Conservation (phyloP, 2,797 vertebrate species). For the Poecilia velifera region DNA sequence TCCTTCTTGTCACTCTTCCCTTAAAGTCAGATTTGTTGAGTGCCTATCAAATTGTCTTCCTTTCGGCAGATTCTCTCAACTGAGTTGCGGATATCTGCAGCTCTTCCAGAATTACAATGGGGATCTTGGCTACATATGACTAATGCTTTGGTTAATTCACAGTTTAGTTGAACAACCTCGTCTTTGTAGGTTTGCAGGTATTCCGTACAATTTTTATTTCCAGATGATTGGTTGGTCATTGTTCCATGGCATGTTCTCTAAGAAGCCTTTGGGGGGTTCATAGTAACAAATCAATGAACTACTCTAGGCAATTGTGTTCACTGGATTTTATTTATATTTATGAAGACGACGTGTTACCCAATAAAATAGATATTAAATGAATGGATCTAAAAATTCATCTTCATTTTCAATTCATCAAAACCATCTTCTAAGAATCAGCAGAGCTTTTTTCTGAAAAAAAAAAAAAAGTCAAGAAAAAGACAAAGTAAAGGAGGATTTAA, state of each 20-base stretch:
- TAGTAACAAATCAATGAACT: not conserved
- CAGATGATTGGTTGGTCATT: not conserved
- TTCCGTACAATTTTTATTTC: not conserved
- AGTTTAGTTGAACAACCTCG: not conserved
- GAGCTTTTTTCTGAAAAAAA: not conserved
- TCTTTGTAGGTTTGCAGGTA: not conserved
- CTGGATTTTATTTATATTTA: not conserved
- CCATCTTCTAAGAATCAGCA: not conserved
- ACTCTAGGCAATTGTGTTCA: not conserved
- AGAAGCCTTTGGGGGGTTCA: not conserved
- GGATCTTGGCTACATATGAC: not conserved
- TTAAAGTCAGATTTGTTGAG: not conserved
- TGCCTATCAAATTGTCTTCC: not conserved
- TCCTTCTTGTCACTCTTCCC: not conserved
- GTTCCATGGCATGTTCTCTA: not conserved
- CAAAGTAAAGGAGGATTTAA: not conserved
- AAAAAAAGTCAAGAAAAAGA: not conserved
- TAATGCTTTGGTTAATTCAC: not conserved
- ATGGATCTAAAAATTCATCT: not conserved
- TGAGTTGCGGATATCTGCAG: not conserved
- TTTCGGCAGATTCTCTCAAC: not conserved
- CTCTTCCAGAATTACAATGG: not conserved
- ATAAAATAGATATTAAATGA: not conserved
- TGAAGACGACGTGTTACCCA: not conserved
- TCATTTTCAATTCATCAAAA: not conserved